Evolutionary conservation across 2,113 vertebrate species (phyloP).

Genomic region (Penelope pileata): DNA sequence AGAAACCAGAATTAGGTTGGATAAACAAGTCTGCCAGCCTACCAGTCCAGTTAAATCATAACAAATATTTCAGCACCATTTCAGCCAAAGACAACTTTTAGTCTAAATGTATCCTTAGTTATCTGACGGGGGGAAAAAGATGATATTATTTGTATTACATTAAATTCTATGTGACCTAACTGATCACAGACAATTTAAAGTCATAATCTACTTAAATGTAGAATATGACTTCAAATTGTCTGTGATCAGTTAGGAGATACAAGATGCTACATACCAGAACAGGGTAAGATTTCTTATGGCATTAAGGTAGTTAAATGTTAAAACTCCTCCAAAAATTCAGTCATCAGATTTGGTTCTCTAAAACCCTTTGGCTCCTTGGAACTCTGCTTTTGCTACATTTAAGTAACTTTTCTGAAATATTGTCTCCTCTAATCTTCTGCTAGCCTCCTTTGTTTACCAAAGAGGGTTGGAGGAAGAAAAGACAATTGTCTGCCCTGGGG

Average conservation of each 20-base stretch:
- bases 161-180: too few species aligned
- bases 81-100: background rate
- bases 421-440: background rate
- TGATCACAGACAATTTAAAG: too few species aligned
- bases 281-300: background rate
- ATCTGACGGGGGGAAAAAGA: too few species aligned
- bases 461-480: background rate
- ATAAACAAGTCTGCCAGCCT: background rate
- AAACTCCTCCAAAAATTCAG: background rate
- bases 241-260: background rate
- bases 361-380: background rate
- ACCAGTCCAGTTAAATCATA: background rate
- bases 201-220: too few species aligned
- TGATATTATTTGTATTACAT: too few species aligned
- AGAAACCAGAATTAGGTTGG: background rate
- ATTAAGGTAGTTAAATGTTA: background rate
- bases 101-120: background rate
- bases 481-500: fast-evolving
- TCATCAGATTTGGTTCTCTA: background rate
- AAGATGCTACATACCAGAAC: background rate
- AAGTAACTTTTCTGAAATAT: background rate
- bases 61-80: background rate
- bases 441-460: background rate
- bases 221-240: background rate
- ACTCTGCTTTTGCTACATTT: background rate